Base-by-base conservation (phyloP, 2,888 invertebrate genomes). In the Amphipoea lucens region DNA sequence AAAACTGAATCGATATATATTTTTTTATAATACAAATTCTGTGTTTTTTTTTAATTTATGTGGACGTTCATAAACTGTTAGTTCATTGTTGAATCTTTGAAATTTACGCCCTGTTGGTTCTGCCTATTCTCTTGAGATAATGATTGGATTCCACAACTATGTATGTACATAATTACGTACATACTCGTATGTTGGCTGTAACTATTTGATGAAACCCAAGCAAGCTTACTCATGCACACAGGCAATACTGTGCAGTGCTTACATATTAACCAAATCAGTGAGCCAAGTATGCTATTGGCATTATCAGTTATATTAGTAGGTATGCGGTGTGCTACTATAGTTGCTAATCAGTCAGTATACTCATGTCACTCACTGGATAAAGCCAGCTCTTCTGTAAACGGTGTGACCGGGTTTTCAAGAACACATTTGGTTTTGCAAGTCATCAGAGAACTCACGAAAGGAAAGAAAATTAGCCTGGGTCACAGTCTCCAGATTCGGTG, bases 261-360 rank as follows among this genome's bases (percentile, higher is more conserved):
- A 68, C 14, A 42, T 29, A n/a, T 42, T 45, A 45, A 23, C 12
- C 23, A 29, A 40, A 60, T 77, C 12, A 14, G 48, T 48, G 17
- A 76, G 11, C 66, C n/a, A 48, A 67, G 66, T 48, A 40, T 40
- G n/a, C n/a, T 67, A 36, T 65, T 77, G 76, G 36, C 42, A 65
- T 76, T 76, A 48, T 66, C 57, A 77, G 48, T 20, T 66, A 11
- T 48, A 57, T 76, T 57, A 66, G n/a, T 45, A 11, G 65, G 57
- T 57, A 76, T 4, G 20, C 3, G 4, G 4, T 48, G 11, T n/a
- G 48, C n/a, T 78, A 14, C 45, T 66, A 67, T 36, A 57, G 36
- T 48, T 57, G 2, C 4, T 57, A 60, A 68, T 68, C 42, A 17
- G 40, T 62, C 12, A 42, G 11, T 51, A 48, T 42, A 76, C 3